phyloP scores from a whole-genome alignment of 2,113 vertebrate species.

The Sialia sialis region DNA sequence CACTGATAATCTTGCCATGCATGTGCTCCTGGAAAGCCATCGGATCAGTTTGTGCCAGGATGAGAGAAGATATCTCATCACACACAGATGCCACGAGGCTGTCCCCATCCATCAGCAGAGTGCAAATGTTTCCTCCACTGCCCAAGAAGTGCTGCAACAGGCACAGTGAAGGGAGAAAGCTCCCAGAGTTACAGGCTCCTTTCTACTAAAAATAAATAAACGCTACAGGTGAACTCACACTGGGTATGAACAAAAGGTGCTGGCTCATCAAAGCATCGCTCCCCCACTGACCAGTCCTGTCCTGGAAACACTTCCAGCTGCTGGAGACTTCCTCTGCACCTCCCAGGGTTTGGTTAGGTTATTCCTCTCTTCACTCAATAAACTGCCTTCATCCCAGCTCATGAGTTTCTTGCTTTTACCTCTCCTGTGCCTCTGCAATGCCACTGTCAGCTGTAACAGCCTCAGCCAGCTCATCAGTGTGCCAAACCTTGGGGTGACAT shows the following conservation, averaged over 20 bases:
- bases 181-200: background rate
- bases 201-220: background rate
- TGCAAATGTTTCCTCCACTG: background rate
- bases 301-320: background rate
- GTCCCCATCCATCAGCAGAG: background rate
- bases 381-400: background rate
- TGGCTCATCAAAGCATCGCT: background rate
- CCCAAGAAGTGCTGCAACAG: background rate
- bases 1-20: background rate
- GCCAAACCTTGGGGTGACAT: background rate
- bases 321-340: background rate
- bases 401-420: background rate
- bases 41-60: background rate
- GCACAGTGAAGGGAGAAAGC: background rate
- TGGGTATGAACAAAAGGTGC: background rate
- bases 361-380: background rate
- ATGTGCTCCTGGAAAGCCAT: background rate
- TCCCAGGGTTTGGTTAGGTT: background rate
- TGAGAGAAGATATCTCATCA: accelerated
- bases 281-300: background rate
- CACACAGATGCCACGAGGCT: accelerated
- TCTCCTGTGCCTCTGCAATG: too few species aligned
- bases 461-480: background rate
- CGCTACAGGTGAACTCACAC: accelerated
- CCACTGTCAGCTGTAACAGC: background rate